A percentile compares a stretch with the other conserved stretches of the same genome.
phyloP scores from a whole-genome alignment of 2,888 invertebrate species.

The Ectemnius continuus region DNA sequence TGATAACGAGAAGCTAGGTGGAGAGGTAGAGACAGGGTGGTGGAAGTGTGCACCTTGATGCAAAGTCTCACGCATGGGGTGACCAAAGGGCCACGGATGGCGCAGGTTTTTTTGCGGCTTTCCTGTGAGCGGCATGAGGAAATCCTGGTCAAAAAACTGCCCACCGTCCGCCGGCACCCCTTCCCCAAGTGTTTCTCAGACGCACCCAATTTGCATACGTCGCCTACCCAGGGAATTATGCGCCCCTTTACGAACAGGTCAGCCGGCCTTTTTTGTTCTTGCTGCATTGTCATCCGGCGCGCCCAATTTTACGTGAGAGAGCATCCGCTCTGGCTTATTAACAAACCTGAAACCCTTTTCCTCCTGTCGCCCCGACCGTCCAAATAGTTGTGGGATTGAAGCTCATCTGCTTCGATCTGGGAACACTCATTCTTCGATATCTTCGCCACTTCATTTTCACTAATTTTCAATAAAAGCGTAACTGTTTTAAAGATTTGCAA shows the following conservation, averaged over 20 bases:
- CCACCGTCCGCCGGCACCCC: conserved; percentile 42
- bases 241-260: conserved; percentile 23
- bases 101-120: conserved; percentile 57
- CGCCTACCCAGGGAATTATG: conserved; percentile 33
- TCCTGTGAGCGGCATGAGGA: conserved; percentile 67
- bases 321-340: conserved; percentile 3
- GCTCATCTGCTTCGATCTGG: no score
- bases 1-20: neutral
- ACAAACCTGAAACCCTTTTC: neutral
- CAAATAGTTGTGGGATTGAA: no score
- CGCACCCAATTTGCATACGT: conserved; percentile 59
- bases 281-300: conserved; percentile 21
- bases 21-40: neutral
- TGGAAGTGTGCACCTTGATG: conserved; percentile 40
- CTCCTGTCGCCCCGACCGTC: no score
- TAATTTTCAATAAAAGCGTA: no score
- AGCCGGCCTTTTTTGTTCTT: conserved; percentile 41
- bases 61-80: conserved; percentile 44
- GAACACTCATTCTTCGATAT: no score
- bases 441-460: no score
- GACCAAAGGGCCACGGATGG: conserved; percentile 31
- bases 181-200: conserved; percentile 52
- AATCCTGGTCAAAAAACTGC: conserved; percentile 69
- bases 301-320: conserved; percentile 29
- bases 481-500: no score